phyloP scores from a whole-genome alignment of 2,888 invertebrate genomes.

The Oxycera nigricornis region DNA sequence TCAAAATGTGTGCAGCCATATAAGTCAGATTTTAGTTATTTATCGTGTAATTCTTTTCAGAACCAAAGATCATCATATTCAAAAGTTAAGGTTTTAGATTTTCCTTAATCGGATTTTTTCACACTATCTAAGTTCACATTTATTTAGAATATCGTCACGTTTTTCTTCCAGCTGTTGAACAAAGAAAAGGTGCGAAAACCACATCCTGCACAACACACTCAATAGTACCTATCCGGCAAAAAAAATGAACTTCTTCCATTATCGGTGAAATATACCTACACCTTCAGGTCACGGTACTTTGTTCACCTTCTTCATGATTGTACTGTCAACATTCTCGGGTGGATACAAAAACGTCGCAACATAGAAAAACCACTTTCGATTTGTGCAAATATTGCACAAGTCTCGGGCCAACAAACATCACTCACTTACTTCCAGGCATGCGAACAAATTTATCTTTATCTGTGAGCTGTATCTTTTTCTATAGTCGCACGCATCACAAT shows the following conservation, averaged over 20 bases:
- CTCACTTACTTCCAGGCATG: background rate
- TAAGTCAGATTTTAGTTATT: too few species aligned
- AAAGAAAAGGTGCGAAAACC: background rate
- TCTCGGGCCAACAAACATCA: background rate
- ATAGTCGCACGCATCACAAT: background rate
- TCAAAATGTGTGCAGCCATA: too few species aligned
- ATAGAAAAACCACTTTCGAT: conserved; percentile 34
- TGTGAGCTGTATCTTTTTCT: background rate
- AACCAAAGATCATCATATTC: too few species aligned
- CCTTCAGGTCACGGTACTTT: conserved; percentile 11
- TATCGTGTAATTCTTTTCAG: too few species aligned
- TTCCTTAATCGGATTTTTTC: too few species aligned
- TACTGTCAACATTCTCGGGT: background rate
- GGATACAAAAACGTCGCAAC: background rate
- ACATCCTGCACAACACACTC: background rate
- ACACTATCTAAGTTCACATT: background rate
- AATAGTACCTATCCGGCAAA: too few species aligned
- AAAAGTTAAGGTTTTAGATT: too few species aligned
- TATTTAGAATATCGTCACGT: background rate
- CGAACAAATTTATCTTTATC: conserved; percentile 13
- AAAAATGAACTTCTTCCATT: background rate
- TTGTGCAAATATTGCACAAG: conserved; percentile 37
- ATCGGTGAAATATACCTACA: conserved; percentile 8
- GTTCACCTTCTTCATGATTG: conserved; percentile 1
- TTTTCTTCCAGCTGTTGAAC: background rate